Base-by-base conservation (phyloP, 1,140 invertebrate genomes). In the Pristionchus pacificus region DNA sequence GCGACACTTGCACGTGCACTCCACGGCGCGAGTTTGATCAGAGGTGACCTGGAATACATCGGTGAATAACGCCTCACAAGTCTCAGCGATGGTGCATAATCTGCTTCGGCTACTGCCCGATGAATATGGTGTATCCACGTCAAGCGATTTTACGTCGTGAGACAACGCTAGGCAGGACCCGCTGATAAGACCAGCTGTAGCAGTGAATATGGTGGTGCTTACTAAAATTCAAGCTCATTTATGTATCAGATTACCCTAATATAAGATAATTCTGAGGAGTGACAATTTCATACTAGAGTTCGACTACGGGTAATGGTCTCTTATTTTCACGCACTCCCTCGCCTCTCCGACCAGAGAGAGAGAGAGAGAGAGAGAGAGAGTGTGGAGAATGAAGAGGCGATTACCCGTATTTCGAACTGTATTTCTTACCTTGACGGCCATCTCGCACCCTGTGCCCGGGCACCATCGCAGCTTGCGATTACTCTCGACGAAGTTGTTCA, bases 401-500 rank as follows among this genome's bases (percentile, higher is more conserved):
- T n/a, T n/a, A n/a, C n/a, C n/a, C n/a, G n/a, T n/a, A n/a, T n/a
- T n/a, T n/a, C n/a, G n/a, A n/a, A 14, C 15, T 27, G 2, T 27
- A 2, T 13, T 61, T 30, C 6, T 89, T 61, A 97, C 95, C 87
- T 95, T 95, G 65, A 98, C 90, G 6, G 92, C 95, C 86, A 94
- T 93, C 78, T 91, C 93, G 86, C 96, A 98, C 86, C 97, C 93
- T 10, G 93, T 92, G 32, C 92, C 93, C 74, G 96, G 95, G 87
- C 96, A 98, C 94, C 95, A 98, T 81, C 93, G 90, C 78, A 98
- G 87, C 78, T 95, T 86, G 76, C 93, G 89, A 87, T 98, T 98
- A 85, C 94, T 92, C 88, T 94, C 92, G 65, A 98, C 95, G 88
- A 97, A 98, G 87, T 93, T 97, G 86, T 98, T 98, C 58, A 95